A percentile compares a stretch with the other conserved stretches of the same genome.
phyloP scores from a whole-genome alignment of 2,888 invertebrate species.

The Plebejus melissa region DNA sequence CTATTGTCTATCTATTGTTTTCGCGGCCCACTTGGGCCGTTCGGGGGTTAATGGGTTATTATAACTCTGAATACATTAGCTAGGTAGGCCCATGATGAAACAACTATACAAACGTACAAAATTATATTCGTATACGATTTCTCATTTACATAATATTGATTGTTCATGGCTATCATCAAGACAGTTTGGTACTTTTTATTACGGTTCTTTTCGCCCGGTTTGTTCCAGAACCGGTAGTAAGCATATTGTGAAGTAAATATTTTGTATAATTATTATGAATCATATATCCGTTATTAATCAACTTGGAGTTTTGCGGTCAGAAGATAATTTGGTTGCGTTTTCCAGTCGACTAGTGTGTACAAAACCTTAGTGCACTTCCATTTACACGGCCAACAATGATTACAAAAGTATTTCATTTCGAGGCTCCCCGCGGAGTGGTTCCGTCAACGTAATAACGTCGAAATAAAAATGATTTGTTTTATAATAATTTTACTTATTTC shows the following conservation, averaged over 20 bases:
- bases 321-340: not conserved
- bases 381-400: conserved; percentile 40
- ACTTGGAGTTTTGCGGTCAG: too few species aligned
- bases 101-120: too few species aligned
- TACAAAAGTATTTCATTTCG: conserved; percentile 43
- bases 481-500: conserved; percentile 26
- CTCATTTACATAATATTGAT: too few species aligned
- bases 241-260: not conserved
- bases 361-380: conserved; percentile 38
- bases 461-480: conserved; percentile 27
- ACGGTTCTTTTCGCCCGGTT: not conserved
- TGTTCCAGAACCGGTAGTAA: too few species aligned
- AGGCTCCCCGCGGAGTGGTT: conserved; percentile 33
- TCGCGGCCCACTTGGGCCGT: too few species aligned
- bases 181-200: not conserved
- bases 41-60: too few species aligned
- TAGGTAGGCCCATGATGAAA: too few species aligned
- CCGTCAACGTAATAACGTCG: conserved; percentile 31
- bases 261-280: not conserved
- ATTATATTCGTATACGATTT: too few species aligned
- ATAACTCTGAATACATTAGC: too few species aligned
- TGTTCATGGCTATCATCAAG: too few species aligned
- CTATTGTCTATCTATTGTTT: too few species aligned
- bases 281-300: too few species aligned
- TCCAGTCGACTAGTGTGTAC: not conserved